Base-by-base conservation (phyloP, 2,797 vertebrate genomes). In the Molossus alvarezi region DNA sequence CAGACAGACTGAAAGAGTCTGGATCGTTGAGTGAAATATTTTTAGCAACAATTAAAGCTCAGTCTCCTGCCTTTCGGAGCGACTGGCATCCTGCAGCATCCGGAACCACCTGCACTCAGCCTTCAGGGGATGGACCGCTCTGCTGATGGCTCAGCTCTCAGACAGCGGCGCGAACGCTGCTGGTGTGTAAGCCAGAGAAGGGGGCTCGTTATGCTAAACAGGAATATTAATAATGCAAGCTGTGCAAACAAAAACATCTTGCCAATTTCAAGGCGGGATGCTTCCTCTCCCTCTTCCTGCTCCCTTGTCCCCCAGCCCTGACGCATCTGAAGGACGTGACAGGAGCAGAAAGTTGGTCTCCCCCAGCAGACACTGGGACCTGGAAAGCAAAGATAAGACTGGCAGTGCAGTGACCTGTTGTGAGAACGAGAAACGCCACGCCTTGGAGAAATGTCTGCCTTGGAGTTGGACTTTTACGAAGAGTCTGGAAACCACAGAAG, bases 31-130 rank as follows among this genome's bases (percentile, higher is more conserved):
- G 90, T 1, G 55, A 75, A 71, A 6, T 93, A 95, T 92, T 97
- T 97, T 97, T 95, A 97, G 90, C 73, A 90, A 75, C 64, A 81
- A 45, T 88, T 82, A 88, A 96, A 96, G 93, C 93, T 55, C 76
- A 25, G 25, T 72, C 65, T 95, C 45, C 69, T 62, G 85, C 88
- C 93, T 89, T 96, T 91, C 48, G 72, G 95, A 96, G 77, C 37
- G 67, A 90, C 71, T 73, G 64, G 83, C 84, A 77, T n/a, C 33
- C 81, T 55, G 45, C 53, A 33, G 55, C 33, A 25, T 48, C 88
- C 48, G 69, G 77, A 94, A 65, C 65, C 90, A 97, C 95, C 95
- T 97, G 97, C 57, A 25, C 62, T 76, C 79, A 91, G 82, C 95
- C 75, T 96, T 91, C 33, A 76, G 95, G 94, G 88, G 77, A 29